phyloP scores from a whole-genome alignment of 2,797 vertebrate genomes.

The Benthosema pterotum region DNA sequence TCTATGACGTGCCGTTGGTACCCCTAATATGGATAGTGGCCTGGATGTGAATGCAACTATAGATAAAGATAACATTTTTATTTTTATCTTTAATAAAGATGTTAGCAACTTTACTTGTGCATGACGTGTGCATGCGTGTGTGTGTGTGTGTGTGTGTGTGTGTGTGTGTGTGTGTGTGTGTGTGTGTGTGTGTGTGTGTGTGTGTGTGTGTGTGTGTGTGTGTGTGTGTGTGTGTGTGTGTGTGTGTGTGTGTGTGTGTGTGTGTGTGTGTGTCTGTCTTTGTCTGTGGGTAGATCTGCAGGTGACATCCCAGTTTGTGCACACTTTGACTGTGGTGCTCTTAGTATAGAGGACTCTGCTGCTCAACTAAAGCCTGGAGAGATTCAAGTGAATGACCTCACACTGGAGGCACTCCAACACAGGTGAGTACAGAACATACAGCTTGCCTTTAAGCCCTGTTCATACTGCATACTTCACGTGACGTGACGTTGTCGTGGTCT shows the following conservation, averaged over 20 bases:
- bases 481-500: too few relatives aligned
- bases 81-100: too few relatives aligned
- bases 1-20: too few relatives aligned
- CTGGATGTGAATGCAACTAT: too few relatives aligned
- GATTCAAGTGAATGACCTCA: slow-evolving; percentile 91
- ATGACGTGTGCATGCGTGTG: too few relatives aligned
- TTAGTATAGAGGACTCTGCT: slow-evolving; percentile 82
- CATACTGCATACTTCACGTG: too few relatives aligned
- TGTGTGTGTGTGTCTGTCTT: slow-evolving; percentile 24
- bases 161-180: not conserved
- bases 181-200: not conserved
- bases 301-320: slow-evolving; percentile 77
- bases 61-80: too few relatives aligned
- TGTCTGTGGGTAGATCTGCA: slow-evolving; percentile 64
- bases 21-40: too few relatives aligned
- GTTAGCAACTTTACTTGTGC: too few relatives aligned
- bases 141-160: not conserved
- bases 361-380: slow-evolving; percentile 82
- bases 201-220: slow-evolving; percentile 5
- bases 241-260: slow-evolving; percentile 18
- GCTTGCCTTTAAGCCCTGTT: too few relatives aligned
- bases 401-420: slow-evolving; percentile 90
- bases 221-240: slow-evolving; percentile 24
- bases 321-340: slow-evolving; percentile 86
- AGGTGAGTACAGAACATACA: slow-evolving; percentile 73